Evolutionary conservation across 2,888 invertebrate species (phyloP).

Genomic region (Nebria brevicollis): DNA sequence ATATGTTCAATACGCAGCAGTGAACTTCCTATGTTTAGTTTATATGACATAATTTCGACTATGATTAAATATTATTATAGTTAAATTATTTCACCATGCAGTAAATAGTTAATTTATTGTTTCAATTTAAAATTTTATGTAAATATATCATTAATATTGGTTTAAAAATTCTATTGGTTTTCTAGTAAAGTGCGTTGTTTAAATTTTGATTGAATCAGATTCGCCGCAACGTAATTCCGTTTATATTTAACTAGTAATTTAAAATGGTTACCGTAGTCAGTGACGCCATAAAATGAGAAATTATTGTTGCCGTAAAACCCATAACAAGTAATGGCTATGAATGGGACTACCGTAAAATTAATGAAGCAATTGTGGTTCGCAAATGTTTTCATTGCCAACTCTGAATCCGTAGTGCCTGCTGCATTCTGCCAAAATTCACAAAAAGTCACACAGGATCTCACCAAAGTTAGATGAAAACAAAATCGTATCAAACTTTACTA

Average conservation of each 20-base stretch:
- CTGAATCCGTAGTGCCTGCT: slow-evolving; percentile 26
- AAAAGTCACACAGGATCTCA: neutral
- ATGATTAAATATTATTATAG: neutral
- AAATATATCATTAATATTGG: neutral
- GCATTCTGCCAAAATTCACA: neutral
- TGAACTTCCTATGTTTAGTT: neutral
- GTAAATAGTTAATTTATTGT: too few relatives aligned
- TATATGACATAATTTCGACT: neutral
- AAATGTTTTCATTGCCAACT: slow-evolving; percentile 34
- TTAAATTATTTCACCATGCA: neutral
- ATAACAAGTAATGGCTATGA: slow-evolving; percentile 21
- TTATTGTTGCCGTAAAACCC: neutral
- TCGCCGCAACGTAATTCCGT: neutral
- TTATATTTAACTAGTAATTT: neutral
- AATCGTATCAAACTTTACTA: neutral
- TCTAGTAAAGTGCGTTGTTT: neutral
- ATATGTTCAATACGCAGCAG: neutral
- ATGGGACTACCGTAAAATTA: slow-evolving; percentile 27
- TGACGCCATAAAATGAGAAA: neutral
- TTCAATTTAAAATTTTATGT: neutral
- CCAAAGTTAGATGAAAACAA: neutral
- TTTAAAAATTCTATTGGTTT: neutral
- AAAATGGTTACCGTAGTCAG: neutral
- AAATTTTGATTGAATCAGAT: neutral
- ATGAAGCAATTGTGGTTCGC: slow-evolving; percentile 36